phyloP scores from a whole-genome alignment of 30 jellyfish, hydroid and myxozoan species.

The Cassiopea andromeda region DNA sequence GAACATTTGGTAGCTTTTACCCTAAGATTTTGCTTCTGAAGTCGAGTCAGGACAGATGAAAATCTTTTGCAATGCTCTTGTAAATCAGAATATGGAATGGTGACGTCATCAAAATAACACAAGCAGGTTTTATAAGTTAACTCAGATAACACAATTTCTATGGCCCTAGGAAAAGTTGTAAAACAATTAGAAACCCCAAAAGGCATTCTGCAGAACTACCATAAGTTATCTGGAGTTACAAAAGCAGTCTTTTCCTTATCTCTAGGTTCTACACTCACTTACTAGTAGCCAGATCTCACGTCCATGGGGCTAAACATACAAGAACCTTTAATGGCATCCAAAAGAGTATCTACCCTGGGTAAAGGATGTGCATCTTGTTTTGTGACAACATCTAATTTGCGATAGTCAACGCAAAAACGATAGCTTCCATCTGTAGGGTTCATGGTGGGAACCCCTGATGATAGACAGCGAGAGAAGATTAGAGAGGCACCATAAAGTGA shows the following conservation, averaged over 20 bases:
- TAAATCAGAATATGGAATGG: constrained; percentile 19
- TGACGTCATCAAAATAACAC: constrained; percentile 30
- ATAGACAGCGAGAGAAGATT: no score
- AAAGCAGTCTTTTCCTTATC: constrained; percentile 48
- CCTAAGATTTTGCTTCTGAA: constrained; percentile 35
- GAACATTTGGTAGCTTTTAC: constrained; percentile 48
- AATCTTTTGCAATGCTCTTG: constrained; percentile 25
- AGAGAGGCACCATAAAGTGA: no score
- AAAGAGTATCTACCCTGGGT: constrained; percentile 50
- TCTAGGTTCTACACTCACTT: constrained; percentile 26
- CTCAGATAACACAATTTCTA: constrained; percentile 49
- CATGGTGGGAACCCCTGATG: no score
- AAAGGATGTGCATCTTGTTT: constrained; percentile 60
- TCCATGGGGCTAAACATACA: constrained; percentile 50
- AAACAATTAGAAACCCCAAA: constrained; percentile 43
- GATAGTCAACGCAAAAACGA: constrained; percentile 50
- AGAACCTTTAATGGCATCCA: constrained; percentile 49
- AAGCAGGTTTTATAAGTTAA: constrained; percentile 29
- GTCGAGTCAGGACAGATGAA: constrained; percentile 9
- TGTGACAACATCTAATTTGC: constrained; percentile 44
- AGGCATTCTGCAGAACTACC: constrained; percentile 49
- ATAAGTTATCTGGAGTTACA: constrained; percentile 52
- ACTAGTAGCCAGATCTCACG: constrained; percentile 60
- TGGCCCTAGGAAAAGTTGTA: constrained; percentile 50
- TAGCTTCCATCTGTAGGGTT: constrained; percentile 1